Evolutionary conservation across 2,113 vertebrate genomes (phyloP).

Genomic region (Pterocles orientalis): DNA sequence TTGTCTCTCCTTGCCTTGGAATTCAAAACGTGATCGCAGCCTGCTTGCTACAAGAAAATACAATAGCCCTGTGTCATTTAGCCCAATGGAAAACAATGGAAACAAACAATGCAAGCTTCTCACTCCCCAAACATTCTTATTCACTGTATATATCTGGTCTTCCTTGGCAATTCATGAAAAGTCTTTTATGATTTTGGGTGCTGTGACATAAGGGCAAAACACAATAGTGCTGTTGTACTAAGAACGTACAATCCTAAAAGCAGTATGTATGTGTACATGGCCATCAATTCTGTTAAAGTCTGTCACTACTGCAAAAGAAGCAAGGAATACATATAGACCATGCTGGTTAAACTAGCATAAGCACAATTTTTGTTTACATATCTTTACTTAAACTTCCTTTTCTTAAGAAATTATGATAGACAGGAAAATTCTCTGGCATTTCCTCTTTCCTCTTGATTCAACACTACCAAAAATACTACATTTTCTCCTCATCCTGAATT

Average conservation of each 20-base stretch:
- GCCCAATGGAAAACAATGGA: not conserved
- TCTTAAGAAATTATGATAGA: not conserved
- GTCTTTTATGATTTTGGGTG: not conserved
- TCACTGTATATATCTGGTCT: not conserved
- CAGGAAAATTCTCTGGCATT: not conserved
- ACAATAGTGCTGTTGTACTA: not conserved
- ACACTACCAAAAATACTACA: not conserved
- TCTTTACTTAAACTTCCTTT: not conserved
- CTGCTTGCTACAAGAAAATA: slow-evolving; percentile 87
- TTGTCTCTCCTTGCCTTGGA: slow-evolving; percentile 94
- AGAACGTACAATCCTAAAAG: not conserved
- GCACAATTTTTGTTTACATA: not conserved
- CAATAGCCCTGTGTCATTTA: not conserved
- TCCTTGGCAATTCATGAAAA: not conserved
- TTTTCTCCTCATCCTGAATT: not conserved
- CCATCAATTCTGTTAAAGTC: not conserved
- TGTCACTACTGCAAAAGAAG: not conserved
- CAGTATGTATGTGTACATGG: not conserved
- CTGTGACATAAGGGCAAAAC: not conserved
- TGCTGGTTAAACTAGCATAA: not conserved
- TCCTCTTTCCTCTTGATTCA: not conserved
- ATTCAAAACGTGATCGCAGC: slow-evolving; percentile 94
- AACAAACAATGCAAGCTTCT: not conserved
- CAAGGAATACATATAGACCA: not conserved
- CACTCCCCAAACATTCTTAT: not conserved